These are phyloP conservation scores for Ianthella basta DNA, from an alignment of 37 sponge, comb jelly and placozoan genomes.

Conservation along the genomic window DNA sequence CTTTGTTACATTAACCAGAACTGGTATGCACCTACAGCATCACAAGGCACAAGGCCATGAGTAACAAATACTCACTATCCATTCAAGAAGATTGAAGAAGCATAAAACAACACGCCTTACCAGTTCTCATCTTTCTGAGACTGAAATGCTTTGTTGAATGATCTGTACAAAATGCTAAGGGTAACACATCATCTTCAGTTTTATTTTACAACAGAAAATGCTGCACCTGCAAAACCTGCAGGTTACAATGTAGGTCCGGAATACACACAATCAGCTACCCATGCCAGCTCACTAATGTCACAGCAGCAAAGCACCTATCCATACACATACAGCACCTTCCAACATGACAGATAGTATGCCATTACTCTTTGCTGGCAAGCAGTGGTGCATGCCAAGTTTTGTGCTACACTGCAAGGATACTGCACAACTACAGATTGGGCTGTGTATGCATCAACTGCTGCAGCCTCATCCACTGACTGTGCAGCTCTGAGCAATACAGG, in stretches of 20 bases:
- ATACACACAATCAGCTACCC: neutral
- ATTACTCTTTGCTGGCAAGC: too few species aligned
- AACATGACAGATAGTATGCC: neutral
- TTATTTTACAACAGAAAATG: neutral
- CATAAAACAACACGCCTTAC: constrained; percentile 19
- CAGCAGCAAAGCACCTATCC: too few species aligned
- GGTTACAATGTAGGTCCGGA: neutral
- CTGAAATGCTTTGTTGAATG: constrained; percentile 71
- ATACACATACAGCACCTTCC: too few species aligned
- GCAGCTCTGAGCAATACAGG: constrained; percentile 37
- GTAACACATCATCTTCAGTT: neutral
- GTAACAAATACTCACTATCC: neutral
- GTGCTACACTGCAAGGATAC: constrained; percentile 53
- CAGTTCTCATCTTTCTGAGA: constrained; percentile 88
- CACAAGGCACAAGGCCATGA: too few species aligned
- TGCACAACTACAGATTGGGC: constrained; percentile 68
- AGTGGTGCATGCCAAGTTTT: too few species aligned
- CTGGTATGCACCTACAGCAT: constrained; percentile 57
- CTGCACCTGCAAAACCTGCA: neutral
- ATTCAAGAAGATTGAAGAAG: neutral
- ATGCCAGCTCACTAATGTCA: too few species aligned
- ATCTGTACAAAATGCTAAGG: constrained; percentile 36
- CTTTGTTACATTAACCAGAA: constrained; percentile 44
- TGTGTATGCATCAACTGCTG: constrained; percentile 43
- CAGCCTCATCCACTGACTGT: constrained; percentile 24